These are phyloP conservation scores for Chiloscyllium punctatum DNA, from an alignment of 2,797 vertebrate genomes.

Conservation along the genomic window DNA sequence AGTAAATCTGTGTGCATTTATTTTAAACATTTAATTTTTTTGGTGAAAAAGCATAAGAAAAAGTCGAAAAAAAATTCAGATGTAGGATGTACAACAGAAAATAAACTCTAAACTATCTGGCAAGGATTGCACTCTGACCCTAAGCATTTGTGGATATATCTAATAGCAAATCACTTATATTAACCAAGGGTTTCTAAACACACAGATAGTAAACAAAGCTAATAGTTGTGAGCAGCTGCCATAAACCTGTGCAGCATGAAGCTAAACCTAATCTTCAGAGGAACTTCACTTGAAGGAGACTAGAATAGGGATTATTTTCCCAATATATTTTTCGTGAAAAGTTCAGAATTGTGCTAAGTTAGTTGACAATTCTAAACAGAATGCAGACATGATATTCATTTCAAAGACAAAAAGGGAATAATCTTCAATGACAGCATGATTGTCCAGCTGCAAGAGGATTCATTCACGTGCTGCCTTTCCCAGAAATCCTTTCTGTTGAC, in stretches of 20 bases:
- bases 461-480: background rate
- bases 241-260: background rate
- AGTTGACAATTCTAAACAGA: background rate
- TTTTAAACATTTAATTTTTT: background rate
- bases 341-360: background rate
- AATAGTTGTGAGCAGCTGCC: background rate
- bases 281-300: background rate
- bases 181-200: background rate
- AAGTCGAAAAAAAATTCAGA: background rate
- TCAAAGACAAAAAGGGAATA: background rate
- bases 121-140: too few species aligned
- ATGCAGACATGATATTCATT: background rate
- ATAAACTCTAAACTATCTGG: background rate
- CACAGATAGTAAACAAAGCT: background rate
- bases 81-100: background rate
- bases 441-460: background rate
- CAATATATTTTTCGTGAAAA: background rate
- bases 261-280: background rate
- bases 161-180: too few species aligned
- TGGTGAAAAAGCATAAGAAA: background rate
- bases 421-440: background rate
- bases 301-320: background rate
- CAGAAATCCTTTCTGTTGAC: background rate
- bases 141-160: too few species aligned
- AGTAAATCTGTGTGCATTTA: background rate